These are phyloP conservation scores for Drosophila nannoptera DNA, from an alignment of 1,140 invertebrate genomes.

Conservation along the genomic window DNA sequence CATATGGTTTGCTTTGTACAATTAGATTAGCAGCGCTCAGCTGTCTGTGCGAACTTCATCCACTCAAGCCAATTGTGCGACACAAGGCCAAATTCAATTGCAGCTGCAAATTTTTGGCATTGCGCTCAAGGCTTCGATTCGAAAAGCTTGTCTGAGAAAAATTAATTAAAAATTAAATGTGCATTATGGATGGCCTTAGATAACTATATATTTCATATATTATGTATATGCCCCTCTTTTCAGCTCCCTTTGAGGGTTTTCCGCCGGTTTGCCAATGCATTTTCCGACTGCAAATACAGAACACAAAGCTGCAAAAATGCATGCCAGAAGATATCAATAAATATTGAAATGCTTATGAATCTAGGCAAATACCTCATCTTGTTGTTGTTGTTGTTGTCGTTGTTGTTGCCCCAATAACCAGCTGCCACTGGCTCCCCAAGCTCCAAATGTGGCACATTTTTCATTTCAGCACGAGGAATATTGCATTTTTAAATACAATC, in stretches of 20 bases:
- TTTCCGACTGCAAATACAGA: conserved; percentile 16
- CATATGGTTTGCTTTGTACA: conserved; percentile 57
- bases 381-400: conserved; percentile 4
- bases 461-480: conserved; percentile 67
- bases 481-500: conserved; percentile 70
- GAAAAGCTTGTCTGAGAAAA: no score
- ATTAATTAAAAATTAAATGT: no score
- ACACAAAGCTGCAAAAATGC: neutral
- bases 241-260: neutral
- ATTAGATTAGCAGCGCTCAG: conserved; percentile 48
- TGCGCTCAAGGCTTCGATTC: no score
- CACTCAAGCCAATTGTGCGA: neutral
- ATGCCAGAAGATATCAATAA: conserved; percentile 39
- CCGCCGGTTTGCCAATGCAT: conserved; percentile 10
- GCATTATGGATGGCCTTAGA: no score
- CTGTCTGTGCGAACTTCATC: conserved; percentile 5
- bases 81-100: no score
- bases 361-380: conserved; percentile 56
- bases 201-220: no score
- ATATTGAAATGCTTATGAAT: conserved; percentile 68
- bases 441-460: conserved; percentile 59
- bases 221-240: no score
- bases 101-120: no score
- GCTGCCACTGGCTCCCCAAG: conserved; percentile 32
- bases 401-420: conserved; percentile 20